A percentile compares a stretch with the other conserved stretches of the same genome.
Conservation (phyloP, 2,797 vertebrate genomes). For the Girardinus metallicus region DNA sequence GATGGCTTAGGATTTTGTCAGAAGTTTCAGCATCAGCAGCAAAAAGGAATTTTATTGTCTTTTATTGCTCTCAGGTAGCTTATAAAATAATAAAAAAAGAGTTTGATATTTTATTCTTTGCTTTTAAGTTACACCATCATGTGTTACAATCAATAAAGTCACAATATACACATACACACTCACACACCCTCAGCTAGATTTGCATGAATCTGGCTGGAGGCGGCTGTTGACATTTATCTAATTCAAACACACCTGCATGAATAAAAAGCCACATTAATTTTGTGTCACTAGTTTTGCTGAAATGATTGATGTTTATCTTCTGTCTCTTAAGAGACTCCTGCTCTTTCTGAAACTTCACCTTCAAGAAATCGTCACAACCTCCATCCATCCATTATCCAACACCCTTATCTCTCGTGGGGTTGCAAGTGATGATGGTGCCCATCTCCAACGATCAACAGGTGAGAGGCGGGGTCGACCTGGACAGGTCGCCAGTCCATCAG, state of each 20-base stretch:
- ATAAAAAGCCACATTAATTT: neutral
- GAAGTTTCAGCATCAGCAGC: neutral
- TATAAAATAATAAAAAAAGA: neutral
- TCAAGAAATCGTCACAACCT: too few relatives aligned
- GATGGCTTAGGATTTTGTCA: neutral
- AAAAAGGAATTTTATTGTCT: neutral
- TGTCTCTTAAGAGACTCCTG: too few relatives aligned
- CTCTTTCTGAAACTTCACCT: too few relatives aligned
- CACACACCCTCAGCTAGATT: neutral
- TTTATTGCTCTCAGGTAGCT: neutral
- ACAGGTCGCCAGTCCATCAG: too few relatives aligned
- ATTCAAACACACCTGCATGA: constrained; percentile 3
- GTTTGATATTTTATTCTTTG: neutral
- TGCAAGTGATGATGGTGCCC: too few relatives aligned
- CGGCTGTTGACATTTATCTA: neutral
- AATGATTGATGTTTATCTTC: neutral
- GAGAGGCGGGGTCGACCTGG: too few relatives aligned
- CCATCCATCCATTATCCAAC: too few relatives aligned
- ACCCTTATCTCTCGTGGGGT: too few relatives aligned
- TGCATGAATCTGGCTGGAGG: neutral
- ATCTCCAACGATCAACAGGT: too few relatives aligned
- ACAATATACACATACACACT: neutral
- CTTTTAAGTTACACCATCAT: neutral
- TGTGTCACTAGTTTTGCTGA: neutral
- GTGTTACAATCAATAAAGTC: neutral